A percentile compares a stretch with the other conserved stretches of the same genome.
These are phyloP conservation scores for Patella caerulea DNA, from an alignment of 2,888 invertebrate species.

Conservation along the genomic window DNA sequence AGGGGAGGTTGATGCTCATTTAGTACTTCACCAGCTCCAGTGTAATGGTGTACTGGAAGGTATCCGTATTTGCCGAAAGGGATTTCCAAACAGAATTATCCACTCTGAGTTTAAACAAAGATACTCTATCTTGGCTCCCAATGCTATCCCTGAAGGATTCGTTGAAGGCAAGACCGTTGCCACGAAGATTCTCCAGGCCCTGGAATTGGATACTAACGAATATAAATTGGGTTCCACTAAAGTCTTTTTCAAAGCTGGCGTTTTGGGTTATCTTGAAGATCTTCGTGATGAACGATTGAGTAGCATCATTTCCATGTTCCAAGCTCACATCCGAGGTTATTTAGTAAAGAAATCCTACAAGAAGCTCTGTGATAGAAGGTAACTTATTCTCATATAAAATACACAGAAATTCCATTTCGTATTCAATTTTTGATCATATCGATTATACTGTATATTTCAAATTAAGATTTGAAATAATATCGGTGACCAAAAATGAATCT, in stretches of 20 bases:
- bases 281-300: conserved; percentile 97
- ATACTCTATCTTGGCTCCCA: conserved; percentile 99
- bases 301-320: conserved; percentile 95
- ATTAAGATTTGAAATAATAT: too few relatives aligned
- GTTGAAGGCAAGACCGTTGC: conserved; percentile 80
- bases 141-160: conserved; percentile 76
- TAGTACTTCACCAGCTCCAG: conserved; percentile 99
- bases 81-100: conserved; percentile 99
- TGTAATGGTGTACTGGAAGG: conserved; percentile 99
- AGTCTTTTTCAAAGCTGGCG: conserved; percentile 99
- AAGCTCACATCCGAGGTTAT: conserved; percentile 93
- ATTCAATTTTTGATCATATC: too few relatives aligned
- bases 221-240: conserved; percentile 99
- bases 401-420: too few relatives aligned
- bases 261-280: conserved; percentile 99
- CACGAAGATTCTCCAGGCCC: conserved; percentile 73
- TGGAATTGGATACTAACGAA: conserved; percentile 89
- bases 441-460: too few relatives aligned
- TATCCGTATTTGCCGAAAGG: conserved; percentile 98
- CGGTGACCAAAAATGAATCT: too few relatives aligned
- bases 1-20: conserved; percentile 88
- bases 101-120: conserved; percentile 98
- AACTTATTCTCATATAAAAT: conserved; percentile 62
- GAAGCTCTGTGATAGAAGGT: conserved; percentile 97
- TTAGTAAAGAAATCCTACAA: conserved; percentile 83